These are phyloP conservation scores for Pan troglodytes DNA, from an alignment of 2,113 vertebrate genomes.

Conservation along the genomic window NHGRI_mPanTro3-v2.1_pri NC_072398.2:16794501-16795000, in stretches of 20 bases:
- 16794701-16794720: accelerated
- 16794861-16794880: not conserved
- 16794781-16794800: not conserved
- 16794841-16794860: not conserved
- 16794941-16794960: not conserved
- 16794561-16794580: not conserved
- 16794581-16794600: too few relatives aligned
- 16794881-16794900: not conserved
- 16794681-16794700: not conserved
- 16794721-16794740: not conserved
- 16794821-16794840: too few relatives aligned
- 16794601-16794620: not conserved
- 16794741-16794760: not conserved
- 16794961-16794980: too few relatives aligned
- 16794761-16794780: accelerated
- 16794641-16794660: not conserved
- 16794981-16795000: not conserved
- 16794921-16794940: not conserved
- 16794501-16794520: too few relatives aligned
- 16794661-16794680: too few relatives aligned
- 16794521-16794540: not conserved
- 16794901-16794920: accelerated
- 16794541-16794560: not conserved
- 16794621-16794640: not conserved
- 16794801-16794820: too few relatives aligned